Conservation (phyloP, 2,888 invertebrate species). For the Spialia ferax region DNA sequence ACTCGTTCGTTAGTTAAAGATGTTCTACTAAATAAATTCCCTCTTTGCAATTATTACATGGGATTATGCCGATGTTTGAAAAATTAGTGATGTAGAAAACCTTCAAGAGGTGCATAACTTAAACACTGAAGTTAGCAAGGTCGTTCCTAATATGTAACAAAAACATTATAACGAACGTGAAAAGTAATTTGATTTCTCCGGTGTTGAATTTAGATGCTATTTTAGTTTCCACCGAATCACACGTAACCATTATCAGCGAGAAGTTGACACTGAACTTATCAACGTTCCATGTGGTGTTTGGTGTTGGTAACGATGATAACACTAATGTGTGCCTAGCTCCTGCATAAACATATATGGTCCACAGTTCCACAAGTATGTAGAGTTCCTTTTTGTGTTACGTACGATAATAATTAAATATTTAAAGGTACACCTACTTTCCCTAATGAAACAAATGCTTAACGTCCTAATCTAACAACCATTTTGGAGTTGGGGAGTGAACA, state of each 20-base stretch:
- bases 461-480: background rate
- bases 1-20: too few species aligned
- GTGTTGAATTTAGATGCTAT: constrained; percentile 12
- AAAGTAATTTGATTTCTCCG: constrained; percentile 12
- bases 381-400: background rate
- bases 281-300: constrained; percentile 23
- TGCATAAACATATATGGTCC: background rate
- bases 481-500: background rate
- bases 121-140: constrained; percentile 7
- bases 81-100: background rate
- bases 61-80: background rate
- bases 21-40: too few species aligned
- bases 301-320: constrained; percentile 28
- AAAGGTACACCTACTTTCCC: constrained; percentile 1
- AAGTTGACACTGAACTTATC: constrained; percentile 44
- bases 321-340: constrained; percentile 4
- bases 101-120: background rate
- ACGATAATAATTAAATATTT: background rate
- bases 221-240: constrained; percentile 5
- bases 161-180: background rate
- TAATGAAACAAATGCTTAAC: background rate
- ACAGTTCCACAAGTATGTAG: background rate
- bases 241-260: constrained; percentile 25
- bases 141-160: background rate
- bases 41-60: background rate